These are phyloP conservation scores for Branchinecta lynchi DNA, from an alignment of 1,140 invertebrate genomes.

Conservation along the genomic window DNA sequence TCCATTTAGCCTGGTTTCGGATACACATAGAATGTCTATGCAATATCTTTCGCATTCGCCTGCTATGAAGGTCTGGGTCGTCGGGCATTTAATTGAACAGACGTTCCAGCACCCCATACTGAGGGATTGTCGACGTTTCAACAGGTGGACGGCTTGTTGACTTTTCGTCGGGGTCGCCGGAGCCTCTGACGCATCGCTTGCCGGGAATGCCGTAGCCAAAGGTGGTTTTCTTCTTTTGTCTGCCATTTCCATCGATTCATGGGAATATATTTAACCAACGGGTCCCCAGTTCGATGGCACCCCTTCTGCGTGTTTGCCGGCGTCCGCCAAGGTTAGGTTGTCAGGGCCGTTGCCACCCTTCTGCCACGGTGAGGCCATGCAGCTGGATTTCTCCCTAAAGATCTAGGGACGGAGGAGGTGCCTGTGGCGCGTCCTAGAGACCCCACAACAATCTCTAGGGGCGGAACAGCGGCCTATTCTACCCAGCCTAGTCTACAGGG, in stretches of 20 bases:
- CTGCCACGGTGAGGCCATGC: conserved; percentile 8
- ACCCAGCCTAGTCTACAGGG: conserved; percentile 7
- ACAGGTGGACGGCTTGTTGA: not conserved
- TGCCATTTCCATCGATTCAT: not conserved
- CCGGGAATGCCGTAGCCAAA: conserved; percentile 8
- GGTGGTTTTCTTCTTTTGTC: not conserved
- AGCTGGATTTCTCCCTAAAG: not conserved
- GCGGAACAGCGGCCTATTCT: not conserved
- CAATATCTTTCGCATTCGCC: conserved; percentile 1
- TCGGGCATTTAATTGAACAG: not conserved
- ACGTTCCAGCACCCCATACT: conserved; percentile 3
- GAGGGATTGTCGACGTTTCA: conserved; percentile 6
- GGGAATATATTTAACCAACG: conserved; percentile 4
- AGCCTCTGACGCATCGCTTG: not conserved
- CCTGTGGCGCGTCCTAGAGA: not conserved
- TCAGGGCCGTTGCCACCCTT: not conserved
- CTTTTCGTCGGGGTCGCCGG: not conserved
- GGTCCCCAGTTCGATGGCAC: not conserved
- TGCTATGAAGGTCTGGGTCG: conserved; percentile 1
- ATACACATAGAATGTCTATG: conserved; percentile 6
- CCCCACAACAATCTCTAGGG: conserved; percentile 3
- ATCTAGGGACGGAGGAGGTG: conserved; percentile 7
- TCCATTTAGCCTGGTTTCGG: not conserved
- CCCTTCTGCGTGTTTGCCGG: conserved; percentile 3
- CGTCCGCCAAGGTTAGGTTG: conserved; percentile 8